Evolutionary conservation across 2,113 vertebrate genomes (phyloP).

Genomic region (Scartelaos histophorus): DNA sequence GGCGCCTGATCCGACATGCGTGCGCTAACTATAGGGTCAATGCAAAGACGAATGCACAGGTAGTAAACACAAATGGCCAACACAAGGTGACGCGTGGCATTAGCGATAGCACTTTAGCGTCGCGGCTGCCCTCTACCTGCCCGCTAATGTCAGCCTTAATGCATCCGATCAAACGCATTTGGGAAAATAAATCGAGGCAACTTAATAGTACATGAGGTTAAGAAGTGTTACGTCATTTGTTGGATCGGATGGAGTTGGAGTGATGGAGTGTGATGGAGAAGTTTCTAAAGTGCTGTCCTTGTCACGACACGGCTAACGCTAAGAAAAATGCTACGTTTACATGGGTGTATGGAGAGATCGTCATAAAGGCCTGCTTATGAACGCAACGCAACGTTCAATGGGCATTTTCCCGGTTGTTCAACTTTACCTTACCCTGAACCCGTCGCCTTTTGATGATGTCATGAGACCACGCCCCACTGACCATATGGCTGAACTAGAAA

Average conservation of each 20-base stretch:
- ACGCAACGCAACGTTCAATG: too few species aligned
- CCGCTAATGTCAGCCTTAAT: conserved; percentile 42
- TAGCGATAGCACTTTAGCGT: conserved; percentile 23
- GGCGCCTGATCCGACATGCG: not conserved
- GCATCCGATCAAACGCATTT: conserved; percentile 36
- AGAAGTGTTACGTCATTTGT: conserved; percentile 17
- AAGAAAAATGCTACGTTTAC: not conserved
- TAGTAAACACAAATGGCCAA: conserved; percentile 12
- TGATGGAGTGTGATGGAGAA: conserved; percentile 3
- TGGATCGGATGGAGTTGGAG: conserved; percentile 24
- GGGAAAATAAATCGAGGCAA: conserved; percentile 15
- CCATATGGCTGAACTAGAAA: too few species aligned
- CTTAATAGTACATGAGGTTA: not conserved
- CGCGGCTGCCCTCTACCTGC: conserved; percentile 32
- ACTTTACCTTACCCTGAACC: too few species aligned
- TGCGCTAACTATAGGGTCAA: not conserved
- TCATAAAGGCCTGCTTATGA: too few species aligned
- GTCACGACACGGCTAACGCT: not conserved
- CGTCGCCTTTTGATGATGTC: too few species aligned
- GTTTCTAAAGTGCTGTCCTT: not conserved
- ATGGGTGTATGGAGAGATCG: not conserved
- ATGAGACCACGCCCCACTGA: too few species aligned
- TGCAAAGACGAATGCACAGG: not conserved
- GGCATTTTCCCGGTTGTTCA: too few species aligned
- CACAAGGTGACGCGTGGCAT: not conserved